These are phyloP conservation scores for Palythoa grandis DNA, from an alignment of 92 coral and sea anemone species.

Conservation along the genomic window DNA sequence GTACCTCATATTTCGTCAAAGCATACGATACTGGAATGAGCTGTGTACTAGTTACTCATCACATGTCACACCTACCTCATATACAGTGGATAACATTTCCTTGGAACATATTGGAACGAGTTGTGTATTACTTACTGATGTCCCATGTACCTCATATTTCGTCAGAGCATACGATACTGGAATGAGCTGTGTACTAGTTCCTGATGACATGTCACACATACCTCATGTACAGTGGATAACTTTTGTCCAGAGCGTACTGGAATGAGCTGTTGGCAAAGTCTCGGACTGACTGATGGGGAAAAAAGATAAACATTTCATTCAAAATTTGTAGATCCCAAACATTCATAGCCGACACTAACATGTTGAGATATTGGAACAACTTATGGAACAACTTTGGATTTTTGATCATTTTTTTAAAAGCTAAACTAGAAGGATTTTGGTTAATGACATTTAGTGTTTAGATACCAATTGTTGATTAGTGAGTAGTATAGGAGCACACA, in stretches of 20 bases:
- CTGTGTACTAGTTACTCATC: too few species aligned
- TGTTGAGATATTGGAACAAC: too few species aligned
- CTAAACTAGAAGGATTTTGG: too few species aligned
- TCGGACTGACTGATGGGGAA: constrained; percentile 74
- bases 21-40: too few species aligned
- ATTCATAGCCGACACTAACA: too few species aligned
- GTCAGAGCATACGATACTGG: too few species aligned
- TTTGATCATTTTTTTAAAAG: too few species aligned
- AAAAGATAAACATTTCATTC: neutral
- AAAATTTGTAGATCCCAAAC: neutral
- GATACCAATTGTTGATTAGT: too few species aligned
- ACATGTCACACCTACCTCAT: constrained; percentile 43
- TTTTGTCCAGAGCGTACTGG: constrained; percentile 86
- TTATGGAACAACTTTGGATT: too few species aligned
- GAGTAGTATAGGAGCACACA: too few species aligned
- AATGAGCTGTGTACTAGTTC: neutral
- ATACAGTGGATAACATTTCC: constrained; percentile 86
- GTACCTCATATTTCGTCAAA: constrained; percentile 56
- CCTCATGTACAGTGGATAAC: constrained; percentile 98
- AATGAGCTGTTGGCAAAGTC: constrained; percentile 99
- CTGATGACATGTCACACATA: neutral
- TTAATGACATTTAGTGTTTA: too few species aligned
- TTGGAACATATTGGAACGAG: constrained; percentile 85
- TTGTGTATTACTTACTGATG: constrained; percentile 52
- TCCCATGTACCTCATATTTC: too few species aligned